These are phyloP conservation scores for Rotaria macrura DNA, from an alignment of 2,888 invertebrate genomes.

Conservation along the genomic window DNA sequence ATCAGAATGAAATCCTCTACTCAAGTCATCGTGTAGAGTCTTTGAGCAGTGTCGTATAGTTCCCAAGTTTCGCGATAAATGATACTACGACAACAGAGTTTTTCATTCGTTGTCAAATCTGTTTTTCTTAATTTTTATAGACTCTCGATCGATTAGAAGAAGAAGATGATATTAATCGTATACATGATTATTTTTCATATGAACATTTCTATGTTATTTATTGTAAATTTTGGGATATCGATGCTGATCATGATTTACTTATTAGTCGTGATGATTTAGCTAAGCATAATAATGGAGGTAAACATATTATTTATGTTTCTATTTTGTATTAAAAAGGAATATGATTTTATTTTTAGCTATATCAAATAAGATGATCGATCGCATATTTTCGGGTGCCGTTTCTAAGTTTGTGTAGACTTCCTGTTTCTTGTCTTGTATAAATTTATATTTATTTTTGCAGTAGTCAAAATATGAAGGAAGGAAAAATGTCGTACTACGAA, in stretches of 20 bases:
- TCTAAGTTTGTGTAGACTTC: constrained; percentile 42
- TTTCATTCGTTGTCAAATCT: no score
- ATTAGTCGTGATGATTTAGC: constrained; percentile 86
- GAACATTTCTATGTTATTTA: constrained; percentile 99
- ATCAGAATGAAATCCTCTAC: no score
- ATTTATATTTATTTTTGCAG: constrained; percentile 35
- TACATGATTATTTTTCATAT: constrained; percentile 70
- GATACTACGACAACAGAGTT: no score
- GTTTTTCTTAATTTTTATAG: constrained; percentile 55
- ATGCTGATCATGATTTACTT: constrained; percentile 89
- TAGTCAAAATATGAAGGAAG: constrained; percentile 55
- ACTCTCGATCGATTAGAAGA: constrained; percentile 69
- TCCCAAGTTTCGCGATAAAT: no score
- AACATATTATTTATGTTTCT: not conserved
- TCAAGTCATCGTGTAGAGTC: no score
- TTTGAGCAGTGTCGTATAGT: no score
- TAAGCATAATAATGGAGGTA: constrained; percentile 87
- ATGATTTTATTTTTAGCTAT: constrained; percentile 59
- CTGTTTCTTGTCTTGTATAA: not conserved
- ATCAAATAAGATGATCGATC: constrained; percentile 83
- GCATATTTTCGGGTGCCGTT: constrained; percentile 92
- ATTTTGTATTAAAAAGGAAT: not conserved
- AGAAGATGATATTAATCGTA: constrained; percentile 89
- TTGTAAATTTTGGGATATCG: constrained; percentile 99
- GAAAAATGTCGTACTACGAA: constrained; percentile 88